Evolutionary conservation across 1,140 invertebrate species (phyloP).

Genomic region (Metopolophium dirhodum): DNA sequence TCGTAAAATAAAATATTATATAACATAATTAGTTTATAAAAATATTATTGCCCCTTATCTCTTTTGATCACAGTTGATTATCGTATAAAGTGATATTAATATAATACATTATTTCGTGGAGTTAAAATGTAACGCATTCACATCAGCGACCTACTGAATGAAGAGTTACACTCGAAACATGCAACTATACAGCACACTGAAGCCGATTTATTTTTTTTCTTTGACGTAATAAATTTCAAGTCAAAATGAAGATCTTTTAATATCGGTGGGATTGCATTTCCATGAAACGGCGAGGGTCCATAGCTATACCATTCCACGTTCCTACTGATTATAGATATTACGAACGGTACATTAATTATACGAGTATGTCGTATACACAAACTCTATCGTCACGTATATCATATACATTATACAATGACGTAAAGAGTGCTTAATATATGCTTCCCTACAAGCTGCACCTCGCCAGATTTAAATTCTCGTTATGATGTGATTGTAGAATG

Average conservation of each 20-base stretch:
- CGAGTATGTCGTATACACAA: not conserved
- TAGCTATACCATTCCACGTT: not conserved
- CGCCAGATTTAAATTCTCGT: not conserved
- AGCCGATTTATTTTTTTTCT: too few relatives aligned
- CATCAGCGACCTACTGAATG: too few relatives aligned
- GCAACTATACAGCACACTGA: too few relatives aligned
- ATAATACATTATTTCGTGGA: too few relatives aligned
- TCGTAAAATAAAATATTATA: too few relatives aligned
- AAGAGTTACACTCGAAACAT: too few relatives aligned
- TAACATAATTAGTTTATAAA: too few relatives aligned
- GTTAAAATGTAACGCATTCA: too few relatives aligned
- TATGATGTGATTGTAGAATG: not conserved
- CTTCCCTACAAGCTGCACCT: not conserved
- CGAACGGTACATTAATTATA: not conserved
- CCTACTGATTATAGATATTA: not conserved
- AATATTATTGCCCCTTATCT: too few relatives aligned
- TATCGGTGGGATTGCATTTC: not conserved
- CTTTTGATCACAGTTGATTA: too few relatives aligned
- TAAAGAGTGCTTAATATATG: not conserved
- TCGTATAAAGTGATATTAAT: too few relatives aligned
- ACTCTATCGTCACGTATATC: not conserved
- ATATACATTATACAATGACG: not conserved
- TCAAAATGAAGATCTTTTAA: not conserved
- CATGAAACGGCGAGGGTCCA: not conserved
- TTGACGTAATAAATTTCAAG: too few relatives aligned